Percentiles rank a stretch among this genome's conserved stretches.
These are phyloP conservation scores for Orchestes rusci DNA, from an alignment of 2,888 invertebrate genomes.

Conservation along the genomic window DNA sequence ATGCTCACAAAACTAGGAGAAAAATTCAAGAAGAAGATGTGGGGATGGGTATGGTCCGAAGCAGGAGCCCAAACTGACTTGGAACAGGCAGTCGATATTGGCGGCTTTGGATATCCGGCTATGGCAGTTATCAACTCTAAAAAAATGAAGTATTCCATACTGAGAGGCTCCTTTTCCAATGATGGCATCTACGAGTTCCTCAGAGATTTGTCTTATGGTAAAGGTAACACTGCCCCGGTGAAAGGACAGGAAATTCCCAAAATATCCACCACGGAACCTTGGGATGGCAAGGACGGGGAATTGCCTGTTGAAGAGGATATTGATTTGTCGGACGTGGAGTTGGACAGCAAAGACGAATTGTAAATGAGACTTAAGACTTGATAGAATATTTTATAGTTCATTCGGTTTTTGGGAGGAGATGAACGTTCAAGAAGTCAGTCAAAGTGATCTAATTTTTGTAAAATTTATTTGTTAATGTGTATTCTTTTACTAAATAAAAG, in stretches of 20 bases:
- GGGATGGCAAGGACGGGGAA: conserved; percentile 95
- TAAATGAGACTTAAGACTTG: conserved; percentile 42
- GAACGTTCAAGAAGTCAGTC: too few relatives aligned
- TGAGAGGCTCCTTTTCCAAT: conserved; percentile 89
- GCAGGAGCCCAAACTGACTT: conserved; percentile 77
- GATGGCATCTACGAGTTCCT: conserved; percentile 95
- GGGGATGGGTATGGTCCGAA: conserved; percentile 86
- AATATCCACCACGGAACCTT: conserved; percentile 60
- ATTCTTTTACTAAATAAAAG: too few relatives aligned
- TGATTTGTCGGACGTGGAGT: conserved; percentile 82
- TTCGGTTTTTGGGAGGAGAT: too few relatives aligned
- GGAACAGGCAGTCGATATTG: conserved; percentile 87
- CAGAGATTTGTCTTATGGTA: conserved; percentile 84
- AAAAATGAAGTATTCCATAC: conserved; percentile 92
- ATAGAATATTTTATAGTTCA: too few relatives aligned
- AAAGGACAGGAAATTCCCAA: conserved; percentile 74
- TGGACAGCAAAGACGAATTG: conserved; percentile 68
- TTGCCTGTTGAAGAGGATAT: conserved; percentile 82
- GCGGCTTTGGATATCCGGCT: conserved; percentile 97
- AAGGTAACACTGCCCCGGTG: conserved; percentile 84
- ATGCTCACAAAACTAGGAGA: conserved; percentile 70
- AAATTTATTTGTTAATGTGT: conserved; percentile 16
- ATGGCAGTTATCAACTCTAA: conserved; percentile 94
- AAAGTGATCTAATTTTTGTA: conserved; percentile 14
- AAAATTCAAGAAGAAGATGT: conserved; percentile 88